Conservation (phyloP, 2,113 vertebrate species). For the Fregata magnificens region DNA sequence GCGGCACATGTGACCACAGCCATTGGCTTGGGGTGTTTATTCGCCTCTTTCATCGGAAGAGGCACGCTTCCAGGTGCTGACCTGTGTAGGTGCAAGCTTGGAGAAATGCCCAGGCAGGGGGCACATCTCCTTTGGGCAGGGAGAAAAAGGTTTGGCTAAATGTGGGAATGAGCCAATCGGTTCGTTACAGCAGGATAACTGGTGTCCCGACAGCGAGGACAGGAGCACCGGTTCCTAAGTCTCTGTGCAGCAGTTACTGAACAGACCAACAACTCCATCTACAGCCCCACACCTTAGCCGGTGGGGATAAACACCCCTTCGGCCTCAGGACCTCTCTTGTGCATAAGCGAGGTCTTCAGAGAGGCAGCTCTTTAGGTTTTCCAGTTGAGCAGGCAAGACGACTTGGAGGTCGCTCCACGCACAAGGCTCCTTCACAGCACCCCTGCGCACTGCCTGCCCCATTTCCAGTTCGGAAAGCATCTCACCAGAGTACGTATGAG, state of each 20-base stretch:
- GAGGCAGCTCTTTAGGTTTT: neutral
- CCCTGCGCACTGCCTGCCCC: neutral
- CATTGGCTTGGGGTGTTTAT: neutral
- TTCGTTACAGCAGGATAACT: neutral
- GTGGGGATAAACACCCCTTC: neutral
- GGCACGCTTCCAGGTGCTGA: neutral
- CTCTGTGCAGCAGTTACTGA: neutral
- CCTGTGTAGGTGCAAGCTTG: neutral
- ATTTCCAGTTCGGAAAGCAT: neutral
- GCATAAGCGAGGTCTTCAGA: neutral
- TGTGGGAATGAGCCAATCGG: neutral
- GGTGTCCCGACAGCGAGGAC: neutral
- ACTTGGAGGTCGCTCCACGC: neutral
- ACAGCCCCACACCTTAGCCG: neutral
- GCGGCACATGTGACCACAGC: accelerated
- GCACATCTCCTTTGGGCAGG: neutral
- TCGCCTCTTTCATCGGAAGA: neutral
- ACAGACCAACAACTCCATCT: neutral
- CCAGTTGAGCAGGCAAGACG: neutral
- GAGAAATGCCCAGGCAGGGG: neutral
- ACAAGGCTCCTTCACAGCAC: neutral
- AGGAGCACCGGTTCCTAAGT: neutral
- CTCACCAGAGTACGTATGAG: accelerated
- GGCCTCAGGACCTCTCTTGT: neutral
- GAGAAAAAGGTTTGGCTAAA: neutral